These are phyloP conservation scores for Drosophila kurseongensis DNA, from an alignment of 1,140 invertebrate genomes.

Conservation along the genomic window DNA sequence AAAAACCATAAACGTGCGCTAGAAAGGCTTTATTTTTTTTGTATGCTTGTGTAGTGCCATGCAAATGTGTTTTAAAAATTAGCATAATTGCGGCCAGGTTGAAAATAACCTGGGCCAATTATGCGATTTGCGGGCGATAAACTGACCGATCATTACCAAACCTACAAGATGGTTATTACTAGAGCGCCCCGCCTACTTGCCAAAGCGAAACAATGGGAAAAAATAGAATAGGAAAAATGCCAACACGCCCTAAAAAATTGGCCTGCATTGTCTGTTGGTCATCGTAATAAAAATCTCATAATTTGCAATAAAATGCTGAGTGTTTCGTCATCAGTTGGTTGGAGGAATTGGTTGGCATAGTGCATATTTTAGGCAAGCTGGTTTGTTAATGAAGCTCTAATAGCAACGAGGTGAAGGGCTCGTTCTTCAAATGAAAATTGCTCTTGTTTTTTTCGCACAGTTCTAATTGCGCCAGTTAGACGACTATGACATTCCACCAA, in stretches of 20 bases:
- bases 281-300: constrained; percentile 36
- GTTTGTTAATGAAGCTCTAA: constrained; percentile 39
- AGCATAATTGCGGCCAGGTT: constrained; percentile 55
- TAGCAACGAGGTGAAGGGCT: constrained; percentile 38
- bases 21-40: background rate
- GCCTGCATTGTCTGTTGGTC: constrained; percentile 29
- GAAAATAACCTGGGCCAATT: constrained; percentile 55
- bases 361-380: constrained; percentile 31
- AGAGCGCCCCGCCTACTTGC: constrained; percentile 57
- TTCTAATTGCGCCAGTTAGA: constrained; percentile 55
- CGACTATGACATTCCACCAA: constrained; percentile 51
- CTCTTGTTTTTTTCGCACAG: constrained; percentile 15
- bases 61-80: constrained; percentile 56
- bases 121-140: constrained; percentile 69
- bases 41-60: constrained; percentile 3
- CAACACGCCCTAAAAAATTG: constrained; percentile 45
- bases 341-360: constrained; percentile 25
- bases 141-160: constrained; percentile 75
- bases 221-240: constrained; percentile 7
- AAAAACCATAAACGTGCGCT: background rate
- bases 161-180: constrained; percentile 67
- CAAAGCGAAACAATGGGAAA: constrained; percentile 40
- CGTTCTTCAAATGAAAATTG: constrained; percentile 27
- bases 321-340: constrained; percentile 30
- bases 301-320: constrained; percentile 22